Percentiles rank a stretch among this genome's conserved stretches.
Conservation (phyloP, 2,888 invertebrate genomes). For the Terebella lapidaria region DNA sequence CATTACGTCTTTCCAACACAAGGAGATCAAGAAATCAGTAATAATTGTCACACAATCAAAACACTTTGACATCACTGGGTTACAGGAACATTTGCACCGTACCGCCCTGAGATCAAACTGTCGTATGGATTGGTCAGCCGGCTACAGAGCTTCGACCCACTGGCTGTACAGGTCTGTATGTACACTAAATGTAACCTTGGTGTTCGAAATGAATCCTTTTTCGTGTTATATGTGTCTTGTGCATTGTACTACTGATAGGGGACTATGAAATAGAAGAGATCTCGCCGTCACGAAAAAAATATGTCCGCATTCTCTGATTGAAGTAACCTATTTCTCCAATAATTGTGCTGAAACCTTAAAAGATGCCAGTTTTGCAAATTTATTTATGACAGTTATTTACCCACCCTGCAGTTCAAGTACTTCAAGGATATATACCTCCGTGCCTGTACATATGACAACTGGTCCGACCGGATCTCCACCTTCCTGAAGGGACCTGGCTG, state of each 20-base stretch:
- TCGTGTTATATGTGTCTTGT: too few relatives aligned
- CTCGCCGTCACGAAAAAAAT: too few relatives aligned
- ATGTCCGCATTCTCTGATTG: not conserved
- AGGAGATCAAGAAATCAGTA: too few relatives aligned
- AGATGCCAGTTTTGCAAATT: too few relatives aligned
- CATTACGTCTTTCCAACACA: too few relatives aligned
- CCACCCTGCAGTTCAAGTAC: not conserved
- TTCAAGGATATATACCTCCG: not conserved
- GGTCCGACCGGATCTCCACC: slow-evolving; percentile 8
- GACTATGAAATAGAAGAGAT: too few relatives aligned
- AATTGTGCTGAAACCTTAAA: not conserved
- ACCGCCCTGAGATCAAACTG: not conserved
- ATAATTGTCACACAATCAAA: too few relatives aligned
- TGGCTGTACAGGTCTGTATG: not conserved
- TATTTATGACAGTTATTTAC: too few relatives aligned
- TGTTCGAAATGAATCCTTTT: too few relatives aligned
- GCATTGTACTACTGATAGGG: too few relatives aligned
- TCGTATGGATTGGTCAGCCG: not conserved
- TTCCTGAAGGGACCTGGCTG: slow-evolving; percentile 63
- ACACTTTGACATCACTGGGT: too few relatives aligned
- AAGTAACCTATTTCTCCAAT: slow-evolving; percentile 1
- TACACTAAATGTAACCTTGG: too few relatives aligned
- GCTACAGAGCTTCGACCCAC: not conserved
- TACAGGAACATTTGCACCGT: not conserved
- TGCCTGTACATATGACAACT: not conserved